These are phyloP conservation scores for Cryptosula pallasiana DNA, from an alignment of 2,888 invertebrate genomes.

Conservation along the genomic window DNA sequence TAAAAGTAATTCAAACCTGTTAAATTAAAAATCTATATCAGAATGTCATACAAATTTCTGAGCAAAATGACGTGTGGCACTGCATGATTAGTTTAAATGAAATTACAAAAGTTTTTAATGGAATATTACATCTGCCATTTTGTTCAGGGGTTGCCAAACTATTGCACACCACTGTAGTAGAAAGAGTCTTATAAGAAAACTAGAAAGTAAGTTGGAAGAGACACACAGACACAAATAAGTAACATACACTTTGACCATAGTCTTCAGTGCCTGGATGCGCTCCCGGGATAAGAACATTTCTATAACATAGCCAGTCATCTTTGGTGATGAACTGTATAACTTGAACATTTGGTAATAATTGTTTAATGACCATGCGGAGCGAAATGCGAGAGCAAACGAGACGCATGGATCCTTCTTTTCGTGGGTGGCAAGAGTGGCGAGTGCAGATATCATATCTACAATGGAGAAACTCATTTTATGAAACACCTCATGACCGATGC, in stretches of 20 bases:
- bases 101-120: too few relatives aligned
- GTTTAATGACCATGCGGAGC: slow-evolving; percentile 86
- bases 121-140: too few relatives aligned
- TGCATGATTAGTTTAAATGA: too few relatives aligned
- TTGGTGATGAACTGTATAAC: slow-evolving; percentile 79
- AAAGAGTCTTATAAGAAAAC: too few relatives aligned
- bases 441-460: slow-evolving; percentile 85
- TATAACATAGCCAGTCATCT: slow-evolving; percentile 93
- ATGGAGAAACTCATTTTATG: slow-evolving; percentile 34
- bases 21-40: too few relatives aligned
- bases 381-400: slow-evolving; percentile 76
- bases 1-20: too few relatives aligned
- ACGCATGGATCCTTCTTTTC: slow-evolving; percentile 78
- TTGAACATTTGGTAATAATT: slow-evolving; percentile 90
- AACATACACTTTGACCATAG: slow-evolving; percentile 95
- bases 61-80: too few relatives aligned
- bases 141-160: too few relatives aligned
- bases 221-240: too few relatives aligned
- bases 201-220: too few relatives aligned
- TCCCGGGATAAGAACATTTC: slow-evolving; percentile 97
- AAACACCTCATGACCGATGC: not conserved
- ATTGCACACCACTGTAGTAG: too few relatives aligned
- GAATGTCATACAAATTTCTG: too few relatives aligned
- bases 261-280: slow-evolving; percentile 82
- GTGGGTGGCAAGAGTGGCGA: slow-evolving; percentile 71